A percentile compares a stretch with the other conserved stretches of the same genome.
Evolutionary conservation across 2,113 vertebrate genomes (phyloP).

Genomic region (Brienomyrus longianalis): DNA sequence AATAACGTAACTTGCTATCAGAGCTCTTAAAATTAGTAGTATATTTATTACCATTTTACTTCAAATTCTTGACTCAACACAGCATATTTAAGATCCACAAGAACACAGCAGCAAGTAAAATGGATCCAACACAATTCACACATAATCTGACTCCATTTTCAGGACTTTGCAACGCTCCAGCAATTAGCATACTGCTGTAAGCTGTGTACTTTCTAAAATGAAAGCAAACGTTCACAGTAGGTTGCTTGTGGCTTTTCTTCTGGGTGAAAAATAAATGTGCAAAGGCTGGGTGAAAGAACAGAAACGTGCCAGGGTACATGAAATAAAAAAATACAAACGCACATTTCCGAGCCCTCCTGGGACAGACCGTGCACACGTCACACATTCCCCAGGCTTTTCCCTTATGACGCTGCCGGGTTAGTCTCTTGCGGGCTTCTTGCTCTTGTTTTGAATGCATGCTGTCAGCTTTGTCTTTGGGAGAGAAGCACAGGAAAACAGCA

Average conservation of each 20-base stretch:
- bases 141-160: neutral
- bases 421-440: neutral
- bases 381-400: neutral
- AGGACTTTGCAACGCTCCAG: neutral
- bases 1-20: neutral
- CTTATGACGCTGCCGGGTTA: neutral
- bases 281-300: neutral
- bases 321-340: neutral
- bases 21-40: neutral
- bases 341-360: neutral
- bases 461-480: neutral
- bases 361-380: neutral
- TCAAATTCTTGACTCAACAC: neutral
- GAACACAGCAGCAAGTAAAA: neutral
- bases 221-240: constrained; percentile 25
- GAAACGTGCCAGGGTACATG: neutral
- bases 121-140: neutral
- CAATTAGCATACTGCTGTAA: neutral
- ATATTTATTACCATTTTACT: constrained; percentile 1
- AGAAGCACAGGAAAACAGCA: neutral
- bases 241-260: neutral
- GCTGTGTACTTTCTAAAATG: constrained; percentile 41
- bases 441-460: neutral
- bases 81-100: neutral
- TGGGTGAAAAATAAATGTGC: neutral